phyloP scores from a whole-genome alignment of 2,797 vertebrate species.

The Furcifer pardalis region DNA sequence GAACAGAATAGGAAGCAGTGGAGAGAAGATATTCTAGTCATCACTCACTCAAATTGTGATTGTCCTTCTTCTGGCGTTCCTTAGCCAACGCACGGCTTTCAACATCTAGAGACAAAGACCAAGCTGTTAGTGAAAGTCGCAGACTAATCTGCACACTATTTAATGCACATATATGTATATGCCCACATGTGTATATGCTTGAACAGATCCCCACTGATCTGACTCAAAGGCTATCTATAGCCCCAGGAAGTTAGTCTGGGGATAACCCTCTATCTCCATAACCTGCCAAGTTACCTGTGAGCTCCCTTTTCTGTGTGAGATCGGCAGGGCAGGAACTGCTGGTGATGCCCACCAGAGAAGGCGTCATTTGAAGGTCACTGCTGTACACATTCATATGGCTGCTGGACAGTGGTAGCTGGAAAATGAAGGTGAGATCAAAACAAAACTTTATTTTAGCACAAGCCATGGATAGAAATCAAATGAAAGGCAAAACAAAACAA shows the following conservation, averaged over 20 bases:
- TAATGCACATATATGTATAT: not conserved
- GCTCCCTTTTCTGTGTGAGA: conserved; percentile 92
- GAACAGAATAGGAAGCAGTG: not conserved
- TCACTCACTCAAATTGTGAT: conserved; percentile 97
- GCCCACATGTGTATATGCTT: not conserved
- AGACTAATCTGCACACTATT: no score
- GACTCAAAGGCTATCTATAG: not conserved
- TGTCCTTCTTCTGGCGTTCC: conserved; percentile 98
- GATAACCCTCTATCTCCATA: rapidly evolving
- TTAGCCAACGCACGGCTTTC: conserved; percentile 94
- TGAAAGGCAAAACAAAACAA: not conserved
- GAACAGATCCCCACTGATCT: not conserved
- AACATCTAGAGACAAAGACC: conserved; percentile 78
- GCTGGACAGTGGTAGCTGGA: conserved; percentile 93
- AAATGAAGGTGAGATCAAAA: conserved; percentile 42
- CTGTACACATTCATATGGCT: conserved; percentile 96
- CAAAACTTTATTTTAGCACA: not conserved
- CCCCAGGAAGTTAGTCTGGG: not conserved
- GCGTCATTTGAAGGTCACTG: conserved; percentile 87
- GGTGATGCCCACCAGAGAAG: conserved; percentile 89
- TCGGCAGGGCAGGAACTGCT: conserved; percentile 98
- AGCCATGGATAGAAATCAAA: not conserved
- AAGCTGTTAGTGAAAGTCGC: not conserved
- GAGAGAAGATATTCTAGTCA: not conserved
- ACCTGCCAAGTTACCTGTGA: conserved; percentile 81